Evolutionary conservation across 1,140 invertebrate species (phyloP).

Genomic region (Cepaea nemoralis): DNA sequence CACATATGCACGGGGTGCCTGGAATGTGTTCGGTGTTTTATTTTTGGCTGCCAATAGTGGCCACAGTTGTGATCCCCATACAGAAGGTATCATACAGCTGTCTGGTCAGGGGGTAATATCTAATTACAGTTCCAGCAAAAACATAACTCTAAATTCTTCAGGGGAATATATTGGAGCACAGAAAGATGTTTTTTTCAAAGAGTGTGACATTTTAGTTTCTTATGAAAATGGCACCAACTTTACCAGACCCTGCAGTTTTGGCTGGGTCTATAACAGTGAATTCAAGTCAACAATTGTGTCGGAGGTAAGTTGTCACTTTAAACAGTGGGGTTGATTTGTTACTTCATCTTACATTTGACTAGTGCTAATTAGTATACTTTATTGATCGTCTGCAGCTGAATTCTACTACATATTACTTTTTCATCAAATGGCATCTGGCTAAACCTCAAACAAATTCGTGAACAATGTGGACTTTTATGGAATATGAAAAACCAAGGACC

Average conservation of each 20-base stretch:
- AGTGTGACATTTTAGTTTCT: conserved; percentile 19
- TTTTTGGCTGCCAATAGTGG: conserved; percentile 73
- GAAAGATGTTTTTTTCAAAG: not conserved
- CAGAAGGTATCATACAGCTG: too few species aligned
- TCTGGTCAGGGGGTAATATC: not conserved
- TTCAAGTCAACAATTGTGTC: conserved; percentile 37
- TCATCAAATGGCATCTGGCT: too few species aligned
- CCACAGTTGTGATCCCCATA: conserved; percentile 44
- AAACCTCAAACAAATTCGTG: too few species aligned
- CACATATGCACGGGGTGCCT: conserved; percentile 82
- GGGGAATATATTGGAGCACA: not conserved
- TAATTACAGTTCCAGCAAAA: not conserved
- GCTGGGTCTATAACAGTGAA: conserved; percentile 26
- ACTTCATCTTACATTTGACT: too few species aligned
- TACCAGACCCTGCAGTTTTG: conserved; percentile 2
- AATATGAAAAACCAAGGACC: too few species aligned
- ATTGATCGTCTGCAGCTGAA: too few species aligned
- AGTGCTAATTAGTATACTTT: too few species aligned
- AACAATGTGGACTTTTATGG: too few species aligned
- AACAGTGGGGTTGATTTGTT: too few species aligned
- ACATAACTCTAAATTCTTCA: not conserved
- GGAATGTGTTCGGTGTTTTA: conserved; percentile 83
- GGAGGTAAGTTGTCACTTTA: conserved; percentile 14
- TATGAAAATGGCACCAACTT: conserved; percentile 22
- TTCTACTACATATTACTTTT: too few species aligned